These are phyloP conservation scores for Brassicogethes aeneus DNA, from an alignment of 2,888 invertebrate genomes.

Conservation along the genomic window DNA sequence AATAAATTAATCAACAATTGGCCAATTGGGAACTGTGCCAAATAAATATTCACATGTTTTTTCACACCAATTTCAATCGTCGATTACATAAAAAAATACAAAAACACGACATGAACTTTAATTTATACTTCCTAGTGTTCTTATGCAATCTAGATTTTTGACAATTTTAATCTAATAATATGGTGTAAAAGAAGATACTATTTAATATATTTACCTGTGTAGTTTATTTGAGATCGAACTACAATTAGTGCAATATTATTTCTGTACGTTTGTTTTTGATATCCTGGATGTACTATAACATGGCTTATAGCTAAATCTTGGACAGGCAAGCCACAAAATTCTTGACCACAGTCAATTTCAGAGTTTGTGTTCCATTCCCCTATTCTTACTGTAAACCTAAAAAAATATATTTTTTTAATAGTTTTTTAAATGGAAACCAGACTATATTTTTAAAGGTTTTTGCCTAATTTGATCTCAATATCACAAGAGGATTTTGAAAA, in stretches of 20 bases:
- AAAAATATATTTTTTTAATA: slow-evolving; percentile 9
- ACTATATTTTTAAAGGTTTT: slow-evolving; percentile 1
- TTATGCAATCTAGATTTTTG: too few relatives aligned
- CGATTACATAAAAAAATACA: too few relatives aligned
- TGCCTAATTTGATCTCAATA: too few relatives aligned
- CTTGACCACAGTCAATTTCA: slow-evolving; percentile 66
- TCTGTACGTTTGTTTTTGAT: slow-evolving; percentile 47
- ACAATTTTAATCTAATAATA: too few relatives aligned
- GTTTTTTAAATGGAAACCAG: neutral
- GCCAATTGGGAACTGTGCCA: slow-evolving; percentile 4
- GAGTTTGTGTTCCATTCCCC: slow-evolving; percentile 67
- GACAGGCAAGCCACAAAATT: slow-evolving; percentile 64
- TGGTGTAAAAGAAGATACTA: too few relatives aligned
- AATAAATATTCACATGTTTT: slow-evolving; percentile 4
- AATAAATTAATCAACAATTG: slow-evolving; percentile 2
- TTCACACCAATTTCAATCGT: slow-evolving; percentile 1
- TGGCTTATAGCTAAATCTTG: slow-evolving; percentile 65
- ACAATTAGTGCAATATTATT: slow-evolving; percentile 70
- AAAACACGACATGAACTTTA: too few relatives aligned
- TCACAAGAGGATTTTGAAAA: too few relatives aligned
- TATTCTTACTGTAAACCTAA: slow-evolving; percentile 60
- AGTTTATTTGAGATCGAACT: slow-evolving; percentile 58
- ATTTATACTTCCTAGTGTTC: too few relatives aligned
- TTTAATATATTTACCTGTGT: slow-evolving; percentile 48
- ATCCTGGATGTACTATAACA: slow-evolving; percentile 69